Conservation (phyloP, 2,888 invertebrate species). For the Imbricaverruca yamaguchii region DNA sequence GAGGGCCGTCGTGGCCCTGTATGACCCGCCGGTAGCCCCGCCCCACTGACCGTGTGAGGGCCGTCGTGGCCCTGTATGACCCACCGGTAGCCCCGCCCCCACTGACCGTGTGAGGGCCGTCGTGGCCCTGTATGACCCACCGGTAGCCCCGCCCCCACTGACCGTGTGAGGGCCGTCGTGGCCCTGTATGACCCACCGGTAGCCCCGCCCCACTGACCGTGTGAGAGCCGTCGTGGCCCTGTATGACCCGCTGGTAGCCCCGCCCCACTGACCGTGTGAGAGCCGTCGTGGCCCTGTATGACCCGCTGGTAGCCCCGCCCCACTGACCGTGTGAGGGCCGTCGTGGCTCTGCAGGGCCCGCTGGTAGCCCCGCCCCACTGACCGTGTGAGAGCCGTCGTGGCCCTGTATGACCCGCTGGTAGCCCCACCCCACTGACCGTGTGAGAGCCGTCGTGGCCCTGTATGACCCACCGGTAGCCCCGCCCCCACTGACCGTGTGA, state of each 20-base stretch:
- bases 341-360: not conserved
- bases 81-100: constrained; percentile 56
- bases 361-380: not conserved
- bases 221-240: not conserved
- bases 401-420: constrained; percentile 66
- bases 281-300: constrained; percentile 54
- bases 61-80: constrained; percentile 56
- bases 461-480: too few species aligned
- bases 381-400: constrained; percentile 42
- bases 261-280: constrained; percentile 33
- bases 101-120: not conserved
- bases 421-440: constrained; percentile 42
- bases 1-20: not conserved
- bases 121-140: not conserved
- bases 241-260: too few species aligned
- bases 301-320: constrained; percentile 59
- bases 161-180: constrained; percentile 42
- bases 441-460: not conserved
- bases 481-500: too few species aligned
- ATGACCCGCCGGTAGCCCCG: too few species aligned
- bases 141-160: not conserved
- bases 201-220: constrained; percentile 42
- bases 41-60: constrained; percentile 36
- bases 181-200: constrained; percentile 66
- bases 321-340: not conserved